phyloP scores from a whole-genome alignment of 2,113 vertebrate genomes.

The Pitta sordida region DNA sequence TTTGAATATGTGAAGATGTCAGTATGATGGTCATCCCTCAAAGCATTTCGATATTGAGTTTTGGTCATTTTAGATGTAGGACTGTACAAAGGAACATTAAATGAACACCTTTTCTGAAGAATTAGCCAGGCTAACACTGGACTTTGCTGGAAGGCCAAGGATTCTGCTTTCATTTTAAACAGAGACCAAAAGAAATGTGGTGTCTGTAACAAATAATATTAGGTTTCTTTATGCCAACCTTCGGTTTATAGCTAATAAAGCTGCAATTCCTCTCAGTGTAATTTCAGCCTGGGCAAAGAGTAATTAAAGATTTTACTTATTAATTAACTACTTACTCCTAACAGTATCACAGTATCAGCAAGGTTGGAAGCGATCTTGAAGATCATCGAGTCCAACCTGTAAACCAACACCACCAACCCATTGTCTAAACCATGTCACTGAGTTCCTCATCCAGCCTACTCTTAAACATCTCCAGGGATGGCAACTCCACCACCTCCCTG shows the following conservation, averaged over 20 bases:
- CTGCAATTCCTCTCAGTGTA: constrained; percentile 71
- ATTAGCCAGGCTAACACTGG: neutral
- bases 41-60: neutral
- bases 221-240: neutral
- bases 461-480: too few relatives aligned
- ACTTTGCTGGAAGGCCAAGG: neutral
- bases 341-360: too few relatives aligned
- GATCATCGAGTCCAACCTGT: too few relatives aligned
- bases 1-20: neutral
- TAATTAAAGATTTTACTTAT: neutral
- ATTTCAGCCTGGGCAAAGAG: constrained; percentile 54
- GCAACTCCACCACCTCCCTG: too few relatives aligned
- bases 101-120: neutral
- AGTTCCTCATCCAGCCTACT: too few relatives aligned
- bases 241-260: constrained; percentile 51
- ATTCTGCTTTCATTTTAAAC: neutral
- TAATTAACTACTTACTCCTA: neutral
- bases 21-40: neutral
- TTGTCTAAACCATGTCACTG: too few relatives aligned
- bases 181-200: neutral
- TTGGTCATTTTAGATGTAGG: neutral
- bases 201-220: neutral
- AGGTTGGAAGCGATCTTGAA: too few relatives aligned
- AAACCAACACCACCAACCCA: too few relatives aligned
- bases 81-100: neutral